These are phyloP conservation scores for Chloropsis cyanopogon DNA, from an alignment of 2,113 vertebrate genomes.

Conservation along the genomic window DNA sequence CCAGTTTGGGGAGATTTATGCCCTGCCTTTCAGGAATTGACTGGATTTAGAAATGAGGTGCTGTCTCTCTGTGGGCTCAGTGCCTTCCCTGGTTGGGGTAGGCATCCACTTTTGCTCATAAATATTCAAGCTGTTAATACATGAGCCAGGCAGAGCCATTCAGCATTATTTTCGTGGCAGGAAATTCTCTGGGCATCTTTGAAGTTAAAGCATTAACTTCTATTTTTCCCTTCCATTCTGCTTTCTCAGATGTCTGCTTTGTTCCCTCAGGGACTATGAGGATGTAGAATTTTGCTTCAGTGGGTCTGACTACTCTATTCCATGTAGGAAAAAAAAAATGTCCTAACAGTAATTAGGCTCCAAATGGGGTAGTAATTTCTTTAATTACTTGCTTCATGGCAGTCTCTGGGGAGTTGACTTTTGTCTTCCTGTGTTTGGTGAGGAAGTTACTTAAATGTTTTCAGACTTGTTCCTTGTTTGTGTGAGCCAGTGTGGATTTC, in stretches of 20 bases:
- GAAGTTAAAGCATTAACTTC: constrained; percentile 1
- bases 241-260: neutral
- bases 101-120: constrained; percentile 15
- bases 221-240: neutral
- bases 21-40: neutral
- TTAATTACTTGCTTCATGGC: constrained; percentile 1
- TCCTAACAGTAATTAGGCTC: constrained; percentile 28
- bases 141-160: neutral
- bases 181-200: constrained; percentile 33
- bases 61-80: neutral
- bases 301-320: neutral
- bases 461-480: neutral
- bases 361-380: constrained; percentile 30
- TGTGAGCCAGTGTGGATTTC: neutral
- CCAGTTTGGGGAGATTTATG: neutral
- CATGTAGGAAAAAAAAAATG: neutral
- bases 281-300: constrained; percentile 23
- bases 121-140: constrained; percentile 35
- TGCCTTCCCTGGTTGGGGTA: neutral
- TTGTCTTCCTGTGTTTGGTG: neutral
- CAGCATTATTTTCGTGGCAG: neutral
- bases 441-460: neutral
- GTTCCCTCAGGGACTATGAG: neutral
- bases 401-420: constrained; percentile 27
- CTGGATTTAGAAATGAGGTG: neutral